Conservation (phyloP, 2,797 vertebrate species). For the Micrastur ruficollis region DNA sequence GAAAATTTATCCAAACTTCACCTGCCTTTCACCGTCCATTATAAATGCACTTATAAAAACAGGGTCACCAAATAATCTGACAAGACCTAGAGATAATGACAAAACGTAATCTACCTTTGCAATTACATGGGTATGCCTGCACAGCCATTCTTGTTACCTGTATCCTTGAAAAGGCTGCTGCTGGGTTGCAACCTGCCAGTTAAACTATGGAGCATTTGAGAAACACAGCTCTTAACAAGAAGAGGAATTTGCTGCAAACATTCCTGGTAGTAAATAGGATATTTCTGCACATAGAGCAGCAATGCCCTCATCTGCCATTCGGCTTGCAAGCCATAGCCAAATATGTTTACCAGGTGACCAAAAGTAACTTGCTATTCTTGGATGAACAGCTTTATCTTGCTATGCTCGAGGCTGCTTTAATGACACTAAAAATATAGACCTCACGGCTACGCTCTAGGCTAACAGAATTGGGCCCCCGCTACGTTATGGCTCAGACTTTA, state of each 20-base stretch:
- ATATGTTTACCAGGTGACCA: neutral
- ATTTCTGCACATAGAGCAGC: neutral
- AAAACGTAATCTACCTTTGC: neutral
- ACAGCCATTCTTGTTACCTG: neutral
- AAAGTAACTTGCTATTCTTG: neutral
- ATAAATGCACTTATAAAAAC: neutral
- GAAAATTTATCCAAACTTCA: neutral
- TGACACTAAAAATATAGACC: neutral
- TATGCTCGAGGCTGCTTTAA: neutral
- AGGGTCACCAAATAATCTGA: neutral
- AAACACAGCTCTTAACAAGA: neutral
- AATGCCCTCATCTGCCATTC: neutral
- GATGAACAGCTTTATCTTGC: neutral
- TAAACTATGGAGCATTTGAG: neutral
- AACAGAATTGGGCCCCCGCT: neutral
- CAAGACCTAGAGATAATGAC: neutral
- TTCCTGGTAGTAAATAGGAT: neutral
- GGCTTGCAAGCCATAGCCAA: neutral
- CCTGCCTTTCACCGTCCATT: neutral
- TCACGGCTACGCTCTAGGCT: rapidly evolving
- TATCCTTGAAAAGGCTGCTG: neutral
- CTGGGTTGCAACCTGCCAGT: neutral
- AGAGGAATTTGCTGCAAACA: rapidly evolving
- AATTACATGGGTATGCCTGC: neutral
- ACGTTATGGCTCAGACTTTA: neutral